Evolutionary conservation across 2,113 vertebrate species (phyloP).

Genomic region (Blennius ocellaris): DNA sequence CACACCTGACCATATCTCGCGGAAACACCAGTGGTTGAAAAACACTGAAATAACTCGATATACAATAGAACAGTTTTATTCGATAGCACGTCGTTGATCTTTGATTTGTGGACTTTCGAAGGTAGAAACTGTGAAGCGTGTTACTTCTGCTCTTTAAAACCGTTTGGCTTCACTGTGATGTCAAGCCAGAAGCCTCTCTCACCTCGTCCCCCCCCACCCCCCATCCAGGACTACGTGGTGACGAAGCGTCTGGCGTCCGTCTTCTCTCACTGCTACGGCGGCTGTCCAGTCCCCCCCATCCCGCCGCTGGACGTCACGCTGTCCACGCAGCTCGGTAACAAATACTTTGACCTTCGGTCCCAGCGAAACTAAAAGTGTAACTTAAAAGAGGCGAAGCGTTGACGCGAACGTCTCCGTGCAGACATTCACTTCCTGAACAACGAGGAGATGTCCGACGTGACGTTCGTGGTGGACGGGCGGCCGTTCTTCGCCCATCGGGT

Average conservation of each 20-base stretch:
- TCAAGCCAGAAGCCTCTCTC: no score
- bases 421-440: conserved; percentile 95
- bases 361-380: neutral
- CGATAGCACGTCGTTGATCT: no score
- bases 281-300: conserved; percentile 85
- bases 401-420: conserved; percentile 54
- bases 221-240: conserved; percentile 86
- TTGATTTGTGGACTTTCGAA: no score
- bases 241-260: conserved; percentile 88
- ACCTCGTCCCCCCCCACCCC: neutral
- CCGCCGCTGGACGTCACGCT: conserved; percentile 83
- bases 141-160: no score
- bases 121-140: no score
- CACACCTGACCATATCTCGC: no score
- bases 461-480: conserved; percentile 90
- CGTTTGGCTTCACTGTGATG: no score
- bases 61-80: no score
- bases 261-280: conserved; percentile 89
- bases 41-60: no score
- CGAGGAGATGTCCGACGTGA: conserved; percentile 95
- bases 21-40: no score
- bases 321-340: conserved; percentile 91
- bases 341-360: fast-evolving
- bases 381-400: neutral
- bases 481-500: conserved; percentile 93